Evolutionary conservation across 1,140 invertebrate species (phyloP).

Genomic region (Zaprionus lachaisei): DNA sequence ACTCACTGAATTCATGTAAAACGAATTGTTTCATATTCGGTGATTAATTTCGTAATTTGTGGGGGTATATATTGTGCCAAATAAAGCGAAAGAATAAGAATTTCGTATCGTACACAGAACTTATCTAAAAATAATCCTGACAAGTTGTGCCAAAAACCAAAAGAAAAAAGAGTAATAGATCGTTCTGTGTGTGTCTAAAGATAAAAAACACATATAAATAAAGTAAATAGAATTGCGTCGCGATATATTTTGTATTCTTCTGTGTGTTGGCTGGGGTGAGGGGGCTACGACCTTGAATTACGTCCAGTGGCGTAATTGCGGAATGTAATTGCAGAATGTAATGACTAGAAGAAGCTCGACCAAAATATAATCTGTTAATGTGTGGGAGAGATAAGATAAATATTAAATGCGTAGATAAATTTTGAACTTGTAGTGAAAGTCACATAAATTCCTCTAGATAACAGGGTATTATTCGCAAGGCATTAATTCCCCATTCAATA

Average conservation of each 20-base stretch:
- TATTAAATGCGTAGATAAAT: background rate
- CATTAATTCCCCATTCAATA: constrained; percentile 12
- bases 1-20: constrained; percentile 42
- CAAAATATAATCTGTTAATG: background rate
- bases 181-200: background rate
- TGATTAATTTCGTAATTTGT: constrained; percentile 63
- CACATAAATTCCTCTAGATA: background rate
- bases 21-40: background rate
- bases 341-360: constrained; percentile 1
- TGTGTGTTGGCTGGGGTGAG: constrained; percentile 4
- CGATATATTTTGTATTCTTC: constrained; percentile 1
- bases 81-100: constrained; percentile 30
- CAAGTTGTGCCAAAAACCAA: constrained; percentile 74
- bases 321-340: constrained; percentile 20
- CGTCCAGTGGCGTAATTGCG: constrained; percentile 28
- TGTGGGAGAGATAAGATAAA: background rate
- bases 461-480: background rate
- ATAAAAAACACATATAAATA: constrained; percentile 15
- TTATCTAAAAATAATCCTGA: constrained; percentile 76
- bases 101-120: constrained; percentile 42
- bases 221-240: constrained; percentile 25
- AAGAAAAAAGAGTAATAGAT: constrained; percentile 26
- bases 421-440: background rate
- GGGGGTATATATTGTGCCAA: constrained; percentile 43
- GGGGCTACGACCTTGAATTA: constrained; percentile 60